These are phyloP conservation scores for Lophotriccus pileatus DNA, from an alignment of 2,797 vertebrate species.

Conservation along the genomic window DNA sequence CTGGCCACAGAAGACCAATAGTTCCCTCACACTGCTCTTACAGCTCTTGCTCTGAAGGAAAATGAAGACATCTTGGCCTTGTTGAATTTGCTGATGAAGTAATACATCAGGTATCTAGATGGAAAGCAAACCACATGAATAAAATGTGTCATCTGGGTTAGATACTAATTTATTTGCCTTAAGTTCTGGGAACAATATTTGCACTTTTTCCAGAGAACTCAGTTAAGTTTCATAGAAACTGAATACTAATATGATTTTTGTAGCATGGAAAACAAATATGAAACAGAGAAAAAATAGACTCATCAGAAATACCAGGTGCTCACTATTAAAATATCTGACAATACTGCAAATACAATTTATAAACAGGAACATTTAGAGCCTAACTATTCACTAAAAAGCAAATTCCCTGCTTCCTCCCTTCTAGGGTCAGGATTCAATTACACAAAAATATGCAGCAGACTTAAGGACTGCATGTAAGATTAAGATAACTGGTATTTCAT, in stretches of 20 bases:
- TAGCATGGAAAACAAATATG: constrained; percentile 29
- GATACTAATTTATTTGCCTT: constrained; percentile 14
- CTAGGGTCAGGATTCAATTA: constrained; percentile 69
- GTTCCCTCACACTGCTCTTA: constrained; percentile 37
- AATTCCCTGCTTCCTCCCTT: constrained; percentile 41
- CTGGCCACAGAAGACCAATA: constrained; percentile 34
- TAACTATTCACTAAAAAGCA: constrained; percentile 57
- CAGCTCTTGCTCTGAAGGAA: constrained; percentile 68
- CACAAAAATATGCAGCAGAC: constrained; percentile 51
- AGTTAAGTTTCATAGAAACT: background rate
- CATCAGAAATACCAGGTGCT: background rate
- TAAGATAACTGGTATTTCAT: constrained; percentile 70
- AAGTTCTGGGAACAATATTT: constrained; percentile 40
- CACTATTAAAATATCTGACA: constrained; percentile 13
- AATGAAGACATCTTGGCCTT: constrained; percentile 81
- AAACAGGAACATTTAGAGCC: constrained; percentile 39
- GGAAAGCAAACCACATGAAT: constrained; percentile 40
- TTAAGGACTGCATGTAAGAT: constrained; percentile 62
- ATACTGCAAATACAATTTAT: background rate
- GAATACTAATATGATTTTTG: constrained; percentile 12
- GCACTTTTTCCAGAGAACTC: constrained; percentile 20
- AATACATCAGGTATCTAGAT: constrained; percentile 76
- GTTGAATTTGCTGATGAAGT: constrained; percentile 70
- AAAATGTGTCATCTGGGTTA: background rate
- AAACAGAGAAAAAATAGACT: constrained; percentile 1